Evolutionary conservation across 1,140 invertebrate species (phyloP).

Genomic region (Gerris buenoi): DNA sequence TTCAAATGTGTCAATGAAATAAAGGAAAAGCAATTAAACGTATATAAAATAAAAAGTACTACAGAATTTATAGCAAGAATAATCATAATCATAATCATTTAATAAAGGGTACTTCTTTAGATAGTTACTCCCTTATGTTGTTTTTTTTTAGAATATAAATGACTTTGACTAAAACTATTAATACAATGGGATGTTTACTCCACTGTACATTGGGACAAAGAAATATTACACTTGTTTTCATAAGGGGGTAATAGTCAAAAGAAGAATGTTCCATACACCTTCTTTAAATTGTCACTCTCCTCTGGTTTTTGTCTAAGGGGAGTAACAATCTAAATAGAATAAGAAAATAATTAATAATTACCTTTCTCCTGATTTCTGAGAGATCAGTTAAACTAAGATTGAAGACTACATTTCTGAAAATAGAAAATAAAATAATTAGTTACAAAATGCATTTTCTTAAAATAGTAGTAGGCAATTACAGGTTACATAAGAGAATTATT

Average conservation of each 20-base stretch:
- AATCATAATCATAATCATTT: not conserved
- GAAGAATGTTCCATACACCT: not conserved
- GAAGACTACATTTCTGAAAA: constrained; percentile 59
- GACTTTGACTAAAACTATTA: no score
- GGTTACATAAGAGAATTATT: no score
- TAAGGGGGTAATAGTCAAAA: not conserved
- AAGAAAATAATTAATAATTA: constrained; percentile 2
- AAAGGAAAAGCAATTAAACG: constrained; percentile 8
- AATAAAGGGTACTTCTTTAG: not conserved
- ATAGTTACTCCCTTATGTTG: not conserved
- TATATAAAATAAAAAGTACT: not conserved
- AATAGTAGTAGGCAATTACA: no score
- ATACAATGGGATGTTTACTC: not conserved
- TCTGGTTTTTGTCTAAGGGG: not conserved
- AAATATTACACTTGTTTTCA: not conserved
- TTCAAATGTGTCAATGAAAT: not conserved
- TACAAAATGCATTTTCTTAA: no score
- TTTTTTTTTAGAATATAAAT: not conserved
- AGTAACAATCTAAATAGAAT: not conserved
- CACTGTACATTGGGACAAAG: not conserved
- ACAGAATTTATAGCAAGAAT: not conserved
- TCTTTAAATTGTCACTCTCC: not conserved
- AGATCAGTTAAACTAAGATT: constrained; percentile 60
- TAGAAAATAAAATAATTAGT: constrained; percentile 5
- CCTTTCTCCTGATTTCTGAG: constrained; percentile 42